Evolutionary conservation across 1,140 invertebrate species (phyloP), one percentile per base, ranked within the genome.

Genomic region (Meteorus sp.): DNA sequence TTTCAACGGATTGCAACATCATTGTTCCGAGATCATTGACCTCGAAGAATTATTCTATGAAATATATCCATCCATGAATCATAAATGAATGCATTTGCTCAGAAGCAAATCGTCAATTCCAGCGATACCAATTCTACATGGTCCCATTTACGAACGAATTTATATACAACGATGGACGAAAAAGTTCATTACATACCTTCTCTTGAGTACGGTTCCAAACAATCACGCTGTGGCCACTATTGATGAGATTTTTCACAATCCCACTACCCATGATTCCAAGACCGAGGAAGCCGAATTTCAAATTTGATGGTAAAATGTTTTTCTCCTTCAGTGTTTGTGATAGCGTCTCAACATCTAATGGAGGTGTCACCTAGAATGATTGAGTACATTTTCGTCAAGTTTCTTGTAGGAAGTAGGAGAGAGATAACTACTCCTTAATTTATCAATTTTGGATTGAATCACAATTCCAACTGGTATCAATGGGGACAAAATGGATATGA

Each of bases 241-340:
- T 93, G 62, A 98, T 86, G 15, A 98, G 82, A 77, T 97, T 97
- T 82, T 94, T 95, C 0, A 98, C 94, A 70, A 98, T 94, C 15
- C 93, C 93, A 39, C 90, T 89, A n/a, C 95, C 95, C 91, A 98
- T 98, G 66, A 94, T 95, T 35, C 95, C 95, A 6, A 98, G 83
- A 0, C 96, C 96, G 29, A 98, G 85, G 77, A 98, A 98, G 9
- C 96, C 96, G 73, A 98, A 96, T 69, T 89, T 94, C 72, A 93
- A 85, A 54, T 85, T 85, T 8, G 93, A 95, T 1, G 94, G 89
- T 53, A 86, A 85, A 58, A 97, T 94, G 60, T 94, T 91, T 73
- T 94, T 94, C 57, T 91, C 88, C 70, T 90, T 89, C 3, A 94
- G 75, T 0, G 89, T 89, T 65, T 93, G 87, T 0, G 91, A 90